Conservation (phyloP, 1,140 invertebrate species). For the Harlomillsia oculata region DNA sequence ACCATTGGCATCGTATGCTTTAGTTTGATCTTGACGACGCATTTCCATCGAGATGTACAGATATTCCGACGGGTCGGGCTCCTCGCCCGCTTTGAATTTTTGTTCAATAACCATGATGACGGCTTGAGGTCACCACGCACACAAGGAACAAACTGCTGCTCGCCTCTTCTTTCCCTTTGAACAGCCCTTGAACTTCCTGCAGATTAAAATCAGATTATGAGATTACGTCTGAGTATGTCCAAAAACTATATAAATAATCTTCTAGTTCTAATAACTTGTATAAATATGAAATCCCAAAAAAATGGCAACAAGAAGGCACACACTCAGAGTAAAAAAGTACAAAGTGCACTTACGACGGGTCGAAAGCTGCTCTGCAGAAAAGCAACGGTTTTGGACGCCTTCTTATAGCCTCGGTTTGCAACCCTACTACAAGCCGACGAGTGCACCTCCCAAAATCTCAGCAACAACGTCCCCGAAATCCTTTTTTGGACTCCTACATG, state of each 20-base stretch:
- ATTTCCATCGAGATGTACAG: slow-evolving; percentile 88
- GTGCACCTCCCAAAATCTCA: no score
- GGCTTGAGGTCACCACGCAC: slow-evolving; percentile 21
- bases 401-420: no score
- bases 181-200: slow-evolving; percentile 65
- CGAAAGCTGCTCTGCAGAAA: slow-evolving; percentile 77
- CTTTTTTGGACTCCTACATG: no score
- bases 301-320: not conserved
- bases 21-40: slow-evolving; percentile 91
- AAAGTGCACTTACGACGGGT: slow-evolving; percentile 65
- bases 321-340: slow-evolving; percentile 1
- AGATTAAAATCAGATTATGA: not conserved
- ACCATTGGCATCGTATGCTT: slow-evolving; percentile 99
- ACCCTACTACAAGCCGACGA: no score
- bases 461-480: no score
- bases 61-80: slow-evolving; percentile 89
- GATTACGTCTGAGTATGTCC: not conserved
- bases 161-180: slow-evolving; percentile 30
- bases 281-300: not conserved
- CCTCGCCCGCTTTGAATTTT: slow-evolving; percentile 38
- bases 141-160: slow-evolving; percentile 28
- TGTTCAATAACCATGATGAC: slow-evolving; percentile 20
- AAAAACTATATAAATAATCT: not conserved
- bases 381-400: no score
- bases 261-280: not conserved